Base-by-base conservation (phyloP, 2,888 invertebrate species). In the Boloria euphrosyne region DNA sequence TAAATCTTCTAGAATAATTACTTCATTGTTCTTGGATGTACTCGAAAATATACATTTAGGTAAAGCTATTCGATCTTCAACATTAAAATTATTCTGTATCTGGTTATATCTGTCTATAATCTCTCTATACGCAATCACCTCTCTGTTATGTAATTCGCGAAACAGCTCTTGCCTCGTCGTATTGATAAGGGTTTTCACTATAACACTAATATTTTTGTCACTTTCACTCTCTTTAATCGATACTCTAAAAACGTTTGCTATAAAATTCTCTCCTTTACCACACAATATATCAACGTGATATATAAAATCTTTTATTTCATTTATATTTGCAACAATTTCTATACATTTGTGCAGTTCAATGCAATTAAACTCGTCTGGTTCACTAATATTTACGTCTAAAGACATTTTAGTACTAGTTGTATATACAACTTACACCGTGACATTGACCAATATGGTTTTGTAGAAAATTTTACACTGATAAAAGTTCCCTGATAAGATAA, bases 341-440 rank as follows among this genome's bases (percentile, higher is more conserved):
- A 90, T 80, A 18, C 80, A 82, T 69, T 71, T 79, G 65, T 91
- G 90, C 6, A 91, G 77, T 80, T 89, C 86, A 22, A 74, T 66
- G 66, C 82, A 82, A 27, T 89, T 87, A 68, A 90, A 90, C 64
- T 90, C 90, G 47, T 89, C 90, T 2, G 89, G 87, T 77, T 91
- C 90, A 80, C 88, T 88, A 58, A 88, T 77, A 73, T 90, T 87
- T n/a, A 91, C 90, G 72, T 91, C 89, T 69, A 91, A 75, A 76
- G 90, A 91, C 90, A 91, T 90, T 75, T 74, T 83, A 17, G 53
- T 67, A 18, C 7, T 27, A 44, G 47, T 53, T 27, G 49, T 44
- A 3, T 31, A 46, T 60, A 38, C 18, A 57, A 59, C n/a, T 46
- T 60, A 38, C 18, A 57, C 63, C 18, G 58, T 60, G 49, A 50